Base-by-base conservation (phyloP, 2,888 invertebrate genomes). In the Tinea pellionella region DNA sequence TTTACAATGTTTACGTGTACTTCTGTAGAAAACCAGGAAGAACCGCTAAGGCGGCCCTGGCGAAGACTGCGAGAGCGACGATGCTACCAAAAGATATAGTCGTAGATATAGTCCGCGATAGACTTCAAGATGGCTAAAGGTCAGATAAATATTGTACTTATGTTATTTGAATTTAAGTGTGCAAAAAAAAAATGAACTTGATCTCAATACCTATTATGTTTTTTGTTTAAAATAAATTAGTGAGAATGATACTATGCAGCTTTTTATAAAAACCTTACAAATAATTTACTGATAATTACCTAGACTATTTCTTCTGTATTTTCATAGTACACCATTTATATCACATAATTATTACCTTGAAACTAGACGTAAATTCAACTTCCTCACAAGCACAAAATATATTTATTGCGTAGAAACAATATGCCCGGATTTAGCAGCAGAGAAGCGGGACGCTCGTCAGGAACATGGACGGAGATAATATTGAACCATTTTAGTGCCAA, bases 1-100 rank as follows among this genome's bases (percentile, higher is more conserved):
- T 87, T 1, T 87, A 85, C 72, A 87, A 86, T 61, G 85, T 86
- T 6, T 87, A 82, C 68, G 74, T 85, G 62, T 87, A 86, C 71
- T 87, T 87, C 68, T 78, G 78, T 61, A 72, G 86, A 62, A 70
- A 78, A 55, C 85, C 87, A 1, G 83, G 83, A 6, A 71, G 86
- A 37, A 86, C 77, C 62, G 75, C 84, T 37, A 84, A 81, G 63
- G 70, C 75, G 8, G 79, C 80, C 0, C 68, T 87, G 19, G 67
- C 82, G 7, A 87, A 87, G 67, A 87, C 87, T 1, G 83, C 82
- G 0, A 73, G 80, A 59, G 87, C 87, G 6, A 87, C 87, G 0
- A 85, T 86, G 86, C 69, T 86, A 59, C 86, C 86, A 4, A 73
- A 73, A 64, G 87, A 86, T 61, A 85, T 87, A 43, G 82, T 87